Percentiles rank a stretch among this genome's conserved stretches.
Conservation (phyloP, 2,113 vertebrate species). For the Podilymbus podiceps region DNA sequence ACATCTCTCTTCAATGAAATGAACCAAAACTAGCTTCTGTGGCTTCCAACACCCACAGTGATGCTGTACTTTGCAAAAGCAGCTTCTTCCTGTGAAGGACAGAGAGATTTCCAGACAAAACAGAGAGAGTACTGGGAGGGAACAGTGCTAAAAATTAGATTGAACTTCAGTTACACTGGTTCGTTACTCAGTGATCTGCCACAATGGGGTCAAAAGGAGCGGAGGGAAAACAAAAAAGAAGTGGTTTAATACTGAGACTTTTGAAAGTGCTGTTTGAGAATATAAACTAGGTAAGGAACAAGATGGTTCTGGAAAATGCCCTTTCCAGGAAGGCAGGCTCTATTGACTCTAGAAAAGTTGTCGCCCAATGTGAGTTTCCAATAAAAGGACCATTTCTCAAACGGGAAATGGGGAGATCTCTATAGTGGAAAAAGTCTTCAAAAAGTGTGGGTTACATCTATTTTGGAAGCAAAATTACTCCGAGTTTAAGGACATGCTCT, state of each 20-base stretch:
- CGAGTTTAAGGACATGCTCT: not conserved
- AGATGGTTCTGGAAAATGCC: not conserved
- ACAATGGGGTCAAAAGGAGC: not conserved
- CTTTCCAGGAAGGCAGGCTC: not conserved
- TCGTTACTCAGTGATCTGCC: not conserved
- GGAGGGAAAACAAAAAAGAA: not conserved
- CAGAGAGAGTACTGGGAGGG: not conserved
- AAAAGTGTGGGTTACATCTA: not conserved
- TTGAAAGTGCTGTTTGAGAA: not conserved
- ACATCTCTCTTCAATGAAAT: not conserved
- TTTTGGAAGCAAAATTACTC: not conserved
- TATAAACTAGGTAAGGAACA: not conserved
- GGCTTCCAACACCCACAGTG: not conserved
- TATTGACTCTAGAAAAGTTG: not conserved
- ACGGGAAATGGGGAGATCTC: not conserved
- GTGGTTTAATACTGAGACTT: not conserved
- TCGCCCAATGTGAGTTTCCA: not conserved
- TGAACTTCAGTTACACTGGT: not conserved
- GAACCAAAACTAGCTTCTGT: not conserved
- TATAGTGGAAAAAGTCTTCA: not conserved
- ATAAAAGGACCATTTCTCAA: not conserved
- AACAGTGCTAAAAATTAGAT: not conserved
- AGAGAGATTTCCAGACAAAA: not conserved
- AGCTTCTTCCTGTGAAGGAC: not conserved
- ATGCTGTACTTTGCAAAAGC: not conserved